phyloP scores from a whole-genome alignment of 2,797 vertebrate genomes.

The Pteropus rufus region DNA sequence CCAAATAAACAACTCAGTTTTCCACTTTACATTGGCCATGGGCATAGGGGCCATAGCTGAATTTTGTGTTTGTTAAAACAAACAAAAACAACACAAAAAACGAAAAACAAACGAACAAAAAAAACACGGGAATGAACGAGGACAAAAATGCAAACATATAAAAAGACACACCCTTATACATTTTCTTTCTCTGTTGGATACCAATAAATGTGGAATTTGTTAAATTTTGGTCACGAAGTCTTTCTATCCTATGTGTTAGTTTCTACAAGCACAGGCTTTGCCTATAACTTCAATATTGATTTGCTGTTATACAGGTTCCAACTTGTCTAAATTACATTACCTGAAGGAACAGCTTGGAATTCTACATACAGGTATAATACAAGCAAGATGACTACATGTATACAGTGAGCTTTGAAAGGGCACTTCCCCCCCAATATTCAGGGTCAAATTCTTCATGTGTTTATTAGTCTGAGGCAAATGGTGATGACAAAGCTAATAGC shows the following conservation, averaged over 20 bases:
- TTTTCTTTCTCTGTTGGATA: not conserved
- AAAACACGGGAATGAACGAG: not conserved
- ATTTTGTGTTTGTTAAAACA: not conserved
- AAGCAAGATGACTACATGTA: conserved; percentile 53
- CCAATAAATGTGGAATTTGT: conserved; percentile 38
- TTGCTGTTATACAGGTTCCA: conserved; percentile 64
- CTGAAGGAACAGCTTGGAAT: conserved; percentile 51
- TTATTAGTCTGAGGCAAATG: conserved; percentile 46
- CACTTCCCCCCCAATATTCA: not conserved
- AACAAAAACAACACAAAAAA: not conserved
- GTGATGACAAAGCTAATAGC: not conserved
- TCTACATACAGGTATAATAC: conserved; percentile 50
- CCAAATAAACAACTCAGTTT: conserved; percentile 32
- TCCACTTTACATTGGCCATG: not conserved
- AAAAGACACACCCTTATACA: conserved; percentile 12
- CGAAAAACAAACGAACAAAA: too few relatives aligned
- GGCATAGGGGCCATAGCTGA: not conserved
- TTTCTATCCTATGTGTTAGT: conserved; percentile 41
- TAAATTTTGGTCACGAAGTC: conserved; percentile 34
- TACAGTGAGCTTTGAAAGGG: conserved; percentile 54
- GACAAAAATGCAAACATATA: conserved; percentile 26
- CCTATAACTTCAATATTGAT: conserved; percentile 70
- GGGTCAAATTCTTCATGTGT: not conserved
- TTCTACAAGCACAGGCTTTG: conserved; percentile 28
- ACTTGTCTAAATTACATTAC: conserved; percentile 63